phyloP scores from a whole-genome alignment of 2,113 vertebrate genomes.

The Dasyornis broadbenti region DNA sequence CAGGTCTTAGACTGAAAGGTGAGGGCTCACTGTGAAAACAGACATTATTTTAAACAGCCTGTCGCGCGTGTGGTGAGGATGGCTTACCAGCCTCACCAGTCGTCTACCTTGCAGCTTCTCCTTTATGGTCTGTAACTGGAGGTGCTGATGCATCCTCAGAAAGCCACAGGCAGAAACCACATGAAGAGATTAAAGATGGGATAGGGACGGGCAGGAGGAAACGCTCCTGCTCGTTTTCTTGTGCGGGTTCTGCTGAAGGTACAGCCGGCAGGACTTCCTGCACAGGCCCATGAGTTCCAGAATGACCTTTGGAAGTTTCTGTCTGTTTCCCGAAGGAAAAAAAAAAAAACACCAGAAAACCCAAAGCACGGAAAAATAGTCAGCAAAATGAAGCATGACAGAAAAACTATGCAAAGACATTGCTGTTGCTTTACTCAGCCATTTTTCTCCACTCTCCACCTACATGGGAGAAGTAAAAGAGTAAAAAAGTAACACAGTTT shows the following conservation, averaged over 20 bases:
- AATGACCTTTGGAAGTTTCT: background rate
- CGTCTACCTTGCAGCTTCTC: background rate
- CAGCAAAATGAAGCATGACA: background rate
- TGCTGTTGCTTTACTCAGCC: background rate
- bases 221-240: background rate
- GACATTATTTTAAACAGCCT: background rate
- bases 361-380: background rate
- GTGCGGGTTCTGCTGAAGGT: background rate
- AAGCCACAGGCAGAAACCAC: conserved; percentile 16
- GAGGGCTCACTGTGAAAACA: background rate
- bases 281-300: background rate
- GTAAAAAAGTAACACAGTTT: background rate
- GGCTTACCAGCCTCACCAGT: background rate
- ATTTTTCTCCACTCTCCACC: background rate
- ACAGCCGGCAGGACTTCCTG: background rate
- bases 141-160: background rate
- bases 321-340: background rate
- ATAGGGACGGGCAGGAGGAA: background rate
- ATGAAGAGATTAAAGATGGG: background rate
- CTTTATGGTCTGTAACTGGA: background rate
- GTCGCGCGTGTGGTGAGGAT: background rate
- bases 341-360: background rate
- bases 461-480: background rate
- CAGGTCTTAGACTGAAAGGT: background rate
- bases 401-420: background rate